phyloP scores from a whole-genome alignment of 1,140 invertebrate species.

The Drosophila asahinai region DNA sequence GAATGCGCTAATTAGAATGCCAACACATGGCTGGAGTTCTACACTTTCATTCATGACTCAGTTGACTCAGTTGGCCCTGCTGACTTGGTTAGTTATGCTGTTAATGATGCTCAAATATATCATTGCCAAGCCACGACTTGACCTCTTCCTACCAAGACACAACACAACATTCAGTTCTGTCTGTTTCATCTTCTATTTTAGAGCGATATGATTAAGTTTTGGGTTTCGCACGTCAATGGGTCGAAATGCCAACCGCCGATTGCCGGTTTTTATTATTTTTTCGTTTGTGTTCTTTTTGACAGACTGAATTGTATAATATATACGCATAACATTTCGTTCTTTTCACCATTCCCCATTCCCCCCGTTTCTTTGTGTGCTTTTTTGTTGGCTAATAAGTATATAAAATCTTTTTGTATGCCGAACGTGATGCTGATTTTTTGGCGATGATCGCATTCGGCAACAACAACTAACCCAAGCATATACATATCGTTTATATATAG shows the following conservation, averaged over 20 bases:
- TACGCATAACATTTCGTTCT: slow-evolving; percentile 76
- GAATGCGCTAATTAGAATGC: slow-evolving; percentile 30
- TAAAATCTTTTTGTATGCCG: slow-evolving; percentile 66
- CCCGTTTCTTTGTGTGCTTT: slow-evolving; percentile 22
- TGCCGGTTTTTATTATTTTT: slow-evolving; percentile 21
- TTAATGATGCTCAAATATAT: slow-evolving; percentile 47
- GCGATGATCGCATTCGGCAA: slow-evolving; percentile 75
- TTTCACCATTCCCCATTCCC: slow-evolving; percentile 54
- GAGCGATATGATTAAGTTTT: slow-evolving; percentile 68
- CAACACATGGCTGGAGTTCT: neutral
- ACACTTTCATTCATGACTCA: slow-evolving; percentile 55
- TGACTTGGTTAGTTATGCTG: neutral
- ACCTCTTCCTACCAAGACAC: slow-evolving; percentile 22
- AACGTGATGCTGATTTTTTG: slow-evolving; percentile 77
- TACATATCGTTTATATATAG: slow-evolving; percentile 2
- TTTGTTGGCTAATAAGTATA: slow-evolving; percentile 64
- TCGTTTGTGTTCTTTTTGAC: slow-evolving; percentile 24
- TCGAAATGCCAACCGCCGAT: slow-evolving; percentile 40
- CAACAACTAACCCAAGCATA: slow-evolving; percentile 23
- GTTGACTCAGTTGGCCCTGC: slow-evolving; percentile 31
- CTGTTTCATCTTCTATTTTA: slow-evolving; percentile 75
- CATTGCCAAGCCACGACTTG: slow-evolving; percentile 47
- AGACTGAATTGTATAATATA: slow-evolving; percentile 72
- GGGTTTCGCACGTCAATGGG: slow-evolving; percentile 51
- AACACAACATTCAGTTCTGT: slow-evolving; percentile 26